Base-by-base conservation (phyloP, 2,888 invertebrate genomes). In the Anthophora plumipes region DNA sequence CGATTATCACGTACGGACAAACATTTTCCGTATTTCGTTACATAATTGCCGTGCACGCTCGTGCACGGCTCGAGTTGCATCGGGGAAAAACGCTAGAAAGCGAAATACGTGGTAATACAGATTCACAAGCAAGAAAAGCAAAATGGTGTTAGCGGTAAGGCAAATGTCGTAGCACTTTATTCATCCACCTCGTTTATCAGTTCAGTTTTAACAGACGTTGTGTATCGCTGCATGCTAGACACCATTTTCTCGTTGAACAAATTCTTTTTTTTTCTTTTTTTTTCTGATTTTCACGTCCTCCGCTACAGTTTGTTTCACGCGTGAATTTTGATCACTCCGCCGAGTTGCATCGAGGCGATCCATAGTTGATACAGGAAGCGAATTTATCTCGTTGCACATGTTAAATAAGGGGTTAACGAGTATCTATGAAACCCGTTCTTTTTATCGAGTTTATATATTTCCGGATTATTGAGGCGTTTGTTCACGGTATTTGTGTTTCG, bases 61-160 rank as follows among this genome's bases (percentile, higher is more conserved):
- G 70, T 75, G 75, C 72, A 80, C 77, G 77, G n/a, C n/a, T n/a
- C 61, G 70, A 68, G 17, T 77, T 59, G 61, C 73, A 25, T 75
- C 46, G 76, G 74, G 22, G n/a, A 66, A 54, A 68, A 59, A 50
- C n/a, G 31, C 70, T 63, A 72, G 80, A 84, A 75, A 81, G 57
- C 78, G n/a, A 59, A 87, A 84, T 86, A 82, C 80, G 75, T 74
- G n/a, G 79, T 80, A 78, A 83, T 83, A 86, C 84, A 85, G 86
- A 85, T 80, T 82, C 77, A 77, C 87, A 80, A n/a, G 77, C 85
- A 78, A 81, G 87, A 79, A 88, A 85, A 88, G 81, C 90, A 90
- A 90, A 90, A 90, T 90, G 90, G 90, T 89, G 90, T 87, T 89
- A 80, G 89, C 86, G 84, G 89, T 89, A 89, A 88, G 88, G 81